A percentile compares a stretch with the other conserved stretches of the same genome.
These are phyloP conservation scores for Neuroscelio doddi DNA, from an alignment of 2,888 invertebrate genomes.

Conservation along the genomic window DNA sequence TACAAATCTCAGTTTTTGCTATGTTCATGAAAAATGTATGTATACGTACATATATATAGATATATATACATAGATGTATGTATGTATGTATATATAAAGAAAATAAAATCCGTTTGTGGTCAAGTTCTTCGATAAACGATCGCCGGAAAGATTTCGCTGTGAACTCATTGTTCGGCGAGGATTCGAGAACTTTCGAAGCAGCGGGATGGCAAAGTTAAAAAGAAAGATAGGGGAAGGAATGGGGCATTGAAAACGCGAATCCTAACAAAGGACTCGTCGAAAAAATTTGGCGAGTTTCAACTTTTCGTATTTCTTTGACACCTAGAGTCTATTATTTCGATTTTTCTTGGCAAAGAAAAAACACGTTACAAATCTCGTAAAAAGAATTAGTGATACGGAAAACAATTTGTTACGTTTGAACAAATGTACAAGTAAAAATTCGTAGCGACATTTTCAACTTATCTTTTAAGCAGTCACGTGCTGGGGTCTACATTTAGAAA, in stretches of 20 bases:
- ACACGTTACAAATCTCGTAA: not conserved
- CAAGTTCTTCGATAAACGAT: slow-evolving; percentile 18
- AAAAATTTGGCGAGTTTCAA: slow-evolving; percentile 14
- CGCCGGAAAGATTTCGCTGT: slow-evolving; percentile 4
- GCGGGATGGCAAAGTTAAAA: slow-evolving; percentile 20
- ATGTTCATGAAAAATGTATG: too few species aligned
- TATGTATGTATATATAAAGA: not conserved
- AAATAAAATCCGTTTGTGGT: slow-evolving; percentile 5
- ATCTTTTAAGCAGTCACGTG: slow-evolving; percentile 19
- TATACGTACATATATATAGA: too few species aligned
- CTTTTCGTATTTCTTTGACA: slow-evolving; percentile 16
- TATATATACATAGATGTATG: too few species aligned
- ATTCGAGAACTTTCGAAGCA: slow-evolving; percentile 6
- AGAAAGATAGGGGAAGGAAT: slow-evolving; percentile 23
- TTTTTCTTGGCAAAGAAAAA: not conserved
- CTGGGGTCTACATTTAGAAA: slow-evolving; percentile 18
- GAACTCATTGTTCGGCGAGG: slow-evolving; percentile 21
- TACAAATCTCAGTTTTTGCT: too few species aligned
- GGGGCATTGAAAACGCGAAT: slow-evolving; percentile 19
- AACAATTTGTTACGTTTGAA: not conserved
- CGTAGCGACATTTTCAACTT: too few species aligned
- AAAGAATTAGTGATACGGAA: not conserved
- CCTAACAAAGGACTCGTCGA: slow-evolving; percentile 19
- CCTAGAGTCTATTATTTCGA: not conserved
- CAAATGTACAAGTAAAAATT: not conserved